phyloP scores from a whole-genome alignment of 1,140 invertebrate species.

The Drosophila tristis region DNA sequence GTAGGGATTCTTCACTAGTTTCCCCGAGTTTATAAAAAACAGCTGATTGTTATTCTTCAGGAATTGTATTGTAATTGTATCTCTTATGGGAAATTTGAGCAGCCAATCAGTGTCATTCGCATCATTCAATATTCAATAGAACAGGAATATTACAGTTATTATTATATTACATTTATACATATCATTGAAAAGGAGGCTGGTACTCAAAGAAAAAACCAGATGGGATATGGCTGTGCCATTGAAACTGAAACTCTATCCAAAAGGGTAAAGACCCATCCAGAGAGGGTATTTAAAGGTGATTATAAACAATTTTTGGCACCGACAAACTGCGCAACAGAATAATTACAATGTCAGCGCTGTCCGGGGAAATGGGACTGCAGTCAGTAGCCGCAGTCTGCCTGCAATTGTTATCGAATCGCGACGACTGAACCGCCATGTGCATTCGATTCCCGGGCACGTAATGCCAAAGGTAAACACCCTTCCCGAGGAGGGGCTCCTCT shows the following conservation, averaged over 20 bases:
- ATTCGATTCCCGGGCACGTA: conserved; percentile 61
- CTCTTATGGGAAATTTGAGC: no score
- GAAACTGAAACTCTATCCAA: background rate
- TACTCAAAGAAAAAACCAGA: no score
- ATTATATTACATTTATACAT: no score
- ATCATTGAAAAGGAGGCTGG: no score
- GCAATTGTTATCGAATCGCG: conserved; percentile 38
- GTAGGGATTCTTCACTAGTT: no score
- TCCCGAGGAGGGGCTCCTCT: background rate
- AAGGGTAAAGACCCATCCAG: conserved; percentile 8
- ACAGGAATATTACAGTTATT: no score
- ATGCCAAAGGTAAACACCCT: conserved; percentile 62
- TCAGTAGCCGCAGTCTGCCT: conserved; percentile 31
- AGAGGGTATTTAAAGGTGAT: conserved; percentile 1
- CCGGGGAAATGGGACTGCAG: conserved; percentile 52
- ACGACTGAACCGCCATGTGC: conserved; percentile 53
- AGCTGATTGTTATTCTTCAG: no score
- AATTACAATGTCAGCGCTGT: conserved; percentile 67
- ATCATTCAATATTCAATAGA: no score
- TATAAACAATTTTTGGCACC: conserved; percentile 32
- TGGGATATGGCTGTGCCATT: no score
- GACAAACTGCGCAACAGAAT: conserved; percentile 69
- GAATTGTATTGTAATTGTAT: no score
- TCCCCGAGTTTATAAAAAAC: no score
- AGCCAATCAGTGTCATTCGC: no score